Conservation (phyloP, 2,113 vertebrate species). For the Gavialis gangeticus region DNA sequence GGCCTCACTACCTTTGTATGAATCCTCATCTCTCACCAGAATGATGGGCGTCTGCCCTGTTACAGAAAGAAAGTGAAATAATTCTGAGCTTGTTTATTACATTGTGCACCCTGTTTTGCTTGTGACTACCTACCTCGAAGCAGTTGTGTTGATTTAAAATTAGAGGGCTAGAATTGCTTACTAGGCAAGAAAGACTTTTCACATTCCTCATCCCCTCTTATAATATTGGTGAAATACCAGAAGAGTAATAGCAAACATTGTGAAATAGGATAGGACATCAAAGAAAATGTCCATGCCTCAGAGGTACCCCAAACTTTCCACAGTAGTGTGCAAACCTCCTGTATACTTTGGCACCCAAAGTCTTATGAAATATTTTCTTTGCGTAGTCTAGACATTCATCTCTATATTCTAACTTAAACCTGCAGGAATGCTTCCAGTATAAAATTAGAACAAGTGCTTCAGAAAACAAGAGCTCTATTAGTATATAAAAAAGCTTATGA, state of each 20-base stretch:
- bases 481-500: not conserved
- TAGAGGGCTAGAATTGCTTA: not conserved
- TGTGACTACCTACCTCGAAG: not conserved
- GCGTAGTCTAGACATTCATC: conserved; percentile 5
- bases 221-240: conserved; percentile 9
- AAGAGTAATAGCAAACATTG: conserved; percentile 31
- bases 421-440: conserved; percentile 10
- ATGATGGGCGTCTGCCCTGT: not conserved
- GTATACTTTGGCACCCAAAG: conserved; percentile 47
- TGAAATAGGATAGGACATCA: conserved; percentile 38
- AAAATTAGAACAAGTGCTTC: not conserved
- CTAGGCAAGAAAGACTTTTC: not conserved
- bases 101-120: not conserved
- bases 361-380: conserved; percentile 46
- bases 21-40: accelerated
- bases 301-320: conserved; percentile 32
- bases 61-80: not conserved
- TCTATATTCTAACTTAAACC: conserved; percentile 11
- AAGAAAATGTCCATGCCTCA: conserved; percentile 29
- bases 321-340: not conserved
- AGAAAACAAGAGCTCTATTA: not conserved
- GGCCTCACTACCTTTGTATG: not conserved
- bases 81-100: not conserved
- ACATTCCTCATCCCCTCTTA: conserved; percentile 5
- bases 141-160: not conserved